Conservation (phyloP, 2,113 vertebrate genomes). For the Pseudopodoces humilis region DNA sequence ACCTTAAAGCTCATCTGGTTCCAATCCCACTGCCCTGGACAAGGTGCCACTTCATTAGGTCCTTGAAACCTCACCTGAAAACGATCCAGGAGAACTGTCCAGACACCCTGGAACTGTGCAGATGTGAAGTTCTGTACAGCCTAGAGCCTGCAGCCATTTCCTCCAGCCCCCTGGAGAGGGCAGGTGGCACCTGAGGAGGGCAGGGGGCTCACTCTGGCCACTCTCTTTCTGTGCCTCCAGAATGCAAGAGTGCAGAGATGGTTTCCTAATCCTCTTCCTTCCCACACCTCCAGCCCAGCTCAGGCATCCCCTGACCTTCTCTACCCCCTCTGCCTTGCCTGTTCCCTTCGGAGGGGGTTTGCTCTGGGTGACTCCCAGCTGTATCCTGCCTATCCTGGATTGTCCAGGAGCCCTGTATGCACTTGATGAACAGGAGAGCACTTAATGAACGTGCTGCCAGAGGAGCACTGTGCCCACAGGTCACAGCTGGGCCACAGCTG, state of each 20-base stretch:
- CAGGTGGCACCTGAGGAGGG: neutral
- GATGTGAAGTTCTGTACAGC: neutral
- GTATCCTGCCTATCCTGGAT: neutral
- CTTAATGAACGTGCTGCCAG: accelerated
- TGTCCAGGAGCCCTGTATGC: neutral
- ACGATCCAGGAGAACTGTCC: neutral
- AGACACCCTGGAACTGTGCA: neutral
- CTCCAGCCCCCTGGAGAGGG: neutral
- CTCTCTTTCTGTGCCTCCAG: neutral
- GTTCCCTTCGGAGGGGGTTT: neutral
- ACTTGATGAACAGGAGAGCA: neutral
- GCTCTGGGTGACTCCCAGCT: neutral
- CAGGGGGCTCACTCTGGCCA: neutral
- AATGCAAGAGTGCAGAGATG: too few species aligned
- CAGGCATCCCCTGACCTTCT: neutral
- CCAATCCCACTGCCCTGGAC: neutral
- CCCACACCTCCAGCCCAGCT: neutral
- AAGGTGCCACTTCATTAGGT: neutral
- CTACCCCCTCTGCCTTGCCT: neutral
- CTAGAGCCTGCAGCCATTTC: neutral
- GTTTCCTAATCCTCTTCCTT: neutral
- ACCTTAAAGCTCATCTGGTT: neutral
- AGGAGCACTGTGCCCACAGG: neutral
- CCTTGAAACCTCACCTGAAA: neutral
- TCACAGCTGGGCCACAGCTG: neutral